phyloP scores from a whole-genome alignment of 2,113 vertebrate species.

The Mirza zaza region DNA sequence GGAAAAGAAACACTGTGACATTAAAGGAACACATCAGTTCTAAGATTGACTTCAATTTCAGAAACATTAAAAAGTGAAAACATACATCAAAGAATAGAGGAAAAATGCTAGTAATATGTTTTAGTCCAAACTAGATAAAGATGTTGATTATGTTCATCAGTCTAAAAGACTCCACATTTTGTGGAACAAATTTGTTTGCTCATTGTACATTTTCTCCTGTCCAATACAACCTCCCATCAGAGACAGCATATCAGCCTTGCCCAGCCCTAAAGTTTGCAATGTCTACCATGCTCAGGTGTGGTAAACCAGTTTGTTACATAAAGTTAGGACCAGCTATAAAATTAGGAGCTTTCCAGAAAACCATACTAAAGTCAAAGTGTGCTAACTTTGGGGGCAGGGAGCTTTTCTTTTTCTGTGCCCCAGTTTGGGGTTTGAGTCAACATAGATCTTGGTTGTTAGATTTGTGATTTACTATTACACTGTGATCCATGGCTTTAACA shows the following conservation, averaged over 20 bases:
- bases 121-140: neutral
- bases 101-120: neutral
- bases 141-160: neutral
- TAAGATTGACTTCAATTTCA: neutral
- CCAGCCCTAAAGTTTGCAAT: neutral
- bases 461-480: neutral
- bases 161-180: neutral
- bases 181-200: neutral
- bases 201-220: neutral
- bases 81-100: neutral
- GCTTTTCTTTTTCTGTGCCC: neutral
- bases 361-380: neutral
- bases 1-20: neutral
- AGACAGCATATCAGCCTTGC: neutral
- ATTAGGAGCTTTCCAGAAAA: neutral
- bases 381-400: neutral
- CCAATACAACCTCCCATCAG: neutral
- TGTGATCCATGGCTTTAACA: neutral
- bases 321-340: neutral
- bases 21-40: neutral
- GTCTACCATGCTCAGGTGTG: neutral
- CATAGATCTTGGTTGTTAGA: neutral
- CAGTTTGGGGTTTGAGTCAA: neutral
- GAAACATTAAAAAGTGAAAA: constrained; percentile 10
- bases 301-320: neutral